Conservation (phyloP, 2,888 invertebrate genomes). For the Leptogaster cylindrica region DNA sequence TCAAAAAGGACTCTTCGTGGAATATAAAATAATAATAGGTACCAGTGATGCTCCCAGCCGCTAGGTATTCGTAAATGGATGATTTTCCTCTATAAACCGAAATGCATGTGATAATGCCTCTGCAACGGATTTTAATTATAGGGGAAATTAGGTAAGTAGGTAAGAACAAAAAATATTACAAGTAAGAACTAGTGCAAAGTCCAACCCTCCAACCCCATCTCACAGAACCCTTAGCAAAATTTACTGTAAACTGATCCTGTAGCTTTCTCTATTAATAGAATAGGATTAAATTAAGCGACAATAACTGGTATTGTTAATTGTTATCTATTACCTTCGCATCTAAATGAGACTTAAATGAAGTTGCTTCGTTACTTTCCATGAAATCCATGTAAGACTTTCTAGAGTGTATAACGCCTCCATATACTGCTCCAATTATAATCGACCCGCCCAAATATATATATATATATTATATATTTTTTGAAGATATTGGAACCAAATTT, state of each 20-base stretch:
- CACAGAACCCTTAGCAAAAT: slow-evolving; percentile 75
- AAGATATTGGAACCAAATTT: too few relatives aligned
- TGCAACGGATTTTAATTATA: slow-evolving; percentile 58
- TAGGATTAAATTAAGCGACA: background rate
- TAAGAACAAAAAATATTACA: slow-evolving; percentile 63
- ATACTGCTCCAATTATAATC: slow-evolving; percentile 69
- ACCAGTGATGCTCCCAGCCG: slow-evolving; percentile 69
- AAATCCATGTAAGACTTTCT: slow-evolving; percentile 70
- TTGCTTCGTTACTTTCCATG: slow-evolving; percentile 77
- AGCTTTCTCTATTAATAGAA: slow-evolving; percentile 69
- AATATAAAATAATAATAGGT: too few relatives aligned
- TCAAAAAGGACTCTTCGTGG: too few relatives aligned
- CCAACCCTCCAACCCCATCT: slow-evolving; percentile 74
- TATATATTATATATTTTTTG: too few relatives aligned
- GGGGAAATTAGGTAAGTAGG: background rate
- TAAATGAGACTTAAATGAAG: slow-evolving; percentile 69
- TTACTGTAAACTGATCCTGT: slow-evolving; percentile 72
- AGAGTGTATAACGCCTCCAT: slow-evolving; percentile 71
- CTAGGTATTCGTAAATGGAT: slow-evolving; percentile 70
- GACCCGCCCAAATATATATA: too few relatives aligned
- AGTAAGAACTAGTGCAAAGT: slow-evolving; percentile 71
- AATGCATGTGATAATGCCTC: slow-evolving; percentile 69
- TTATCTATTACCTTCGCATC: slow-evolving; percentile 69
- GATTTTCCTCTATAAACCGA: slow-evolving; percentile 73
- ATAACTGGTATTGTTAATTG: background rate